Evolutionary conservation across 2,888 invertebrate genomes (phyloP).

Genomic region (Nowickia ferox): DNA sequence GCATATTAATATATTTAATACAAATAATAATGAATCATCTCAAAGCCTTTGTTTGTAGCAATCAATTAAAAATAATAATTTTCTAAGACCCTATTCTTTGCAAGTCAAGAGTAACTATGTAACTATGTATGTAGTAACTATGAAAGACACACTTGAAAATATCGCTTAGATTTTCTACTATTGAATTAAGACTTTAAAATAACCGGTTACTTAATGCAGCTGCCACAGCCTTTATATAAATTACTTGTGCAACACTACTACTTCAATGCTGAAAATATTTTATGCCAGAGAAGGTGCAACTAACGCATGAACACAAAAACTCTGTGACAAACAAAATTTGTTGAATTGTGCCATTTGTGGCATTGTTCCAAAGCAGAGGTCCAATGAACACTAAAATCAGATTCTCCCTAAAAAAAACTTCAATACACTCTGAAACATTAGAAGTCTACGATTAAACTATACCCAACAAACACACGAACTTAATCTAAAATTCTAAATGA

Average conservation of each 20-base stretch:
- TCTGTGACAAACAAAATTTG: conserved; percentile 53
- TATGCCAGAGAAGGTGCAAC: conserved; percentile 21
- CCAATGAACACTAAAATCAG: conserved; percentile 8
- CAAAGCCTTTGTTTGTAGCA: no score
- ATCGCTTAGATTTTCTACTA: no score
- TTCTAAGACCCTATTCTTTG: no score
- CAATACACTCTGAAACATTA: conserved; percentile 36
- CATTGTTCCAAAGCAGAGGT: conserved; percentile 75
- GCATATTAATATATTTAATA: no score
- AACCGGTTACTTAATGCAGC: conserved; percentile 64
- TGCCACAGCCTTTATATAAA: conserved; percentile 21
- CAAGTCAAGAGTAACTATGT: no score
- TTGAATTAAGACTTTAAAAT: conserved; percentile 3
- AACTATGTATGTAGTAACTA: not conserved
- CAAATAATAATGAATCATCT: no score
- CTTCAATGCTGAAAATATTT: conserved; percentile 30
- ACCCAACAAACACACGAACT: not conserved
- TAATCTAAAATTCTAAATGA: no score
- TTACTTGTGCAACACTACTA: conserved; percentile 35
- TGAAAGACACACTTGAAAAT: not conserved
- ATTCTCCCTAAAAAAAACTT: conserved; percentile 18
- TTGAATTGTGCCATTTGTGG: conserved; percentile 80
- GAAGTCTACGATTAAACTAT: not conserved
- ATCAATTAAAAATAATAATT: no score
- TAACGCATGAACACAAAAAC: conserved; percentile 12